Conservation (phyloP, 2,888 invertebrate genomes). For the Cistogaster globosa region DNA sequence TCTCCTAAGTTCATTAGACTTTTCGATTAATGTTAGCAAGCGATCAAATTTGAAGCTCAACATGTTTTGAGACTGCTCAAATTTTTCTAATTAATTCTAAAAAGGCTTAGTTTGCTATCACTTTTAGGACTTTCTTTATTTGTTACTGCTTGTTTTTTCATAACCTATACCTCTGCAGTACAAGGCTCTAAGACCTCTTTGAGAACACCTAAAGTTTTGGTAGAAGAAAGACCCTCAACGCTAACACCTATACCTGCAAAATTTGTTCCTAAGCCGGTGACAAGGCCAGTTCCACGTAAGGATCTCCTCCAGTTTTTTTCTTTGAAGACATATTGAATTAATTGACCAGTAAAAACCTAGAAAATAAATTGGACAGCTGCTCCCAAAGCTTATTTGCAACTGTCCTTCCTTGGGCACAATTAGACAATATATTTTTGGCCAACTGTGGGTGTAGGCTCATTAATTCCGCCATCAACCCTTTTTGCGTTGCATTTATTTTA, state of each 20-base stretch:
- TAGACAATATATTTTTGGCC: too few species aligned
- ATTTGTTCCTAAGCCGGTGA: slow-evolving; percentile 1
- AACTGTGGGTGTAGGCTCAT: not conserved
- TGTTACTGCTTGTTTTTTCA: not conserved
- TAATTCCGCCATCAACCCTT: not conserved
- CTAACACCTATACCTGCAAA: not conserved
- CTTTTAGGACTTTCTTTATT: not conserved
- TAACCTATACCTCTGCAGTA: not conserved
- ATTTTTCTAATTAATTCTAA: slow-evolving; percentile 5
- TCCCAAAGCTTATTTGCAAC: too few species aligned
- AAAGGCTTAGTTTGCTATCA: not conserved
- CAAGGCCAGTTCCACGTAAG: slow-evolving; percentile 1
- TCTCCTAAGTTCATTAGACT: slow-evolving; percentile 8
- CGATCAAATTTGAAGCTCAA: slow-evolving; percentile 2
- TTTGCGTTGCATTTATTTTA: not conserved
- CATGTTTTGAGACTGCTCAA: too few species aligned
- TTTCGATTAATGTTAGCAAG: slow-evolving; percentile 4
- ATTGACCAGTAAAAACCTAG: too few species aligned
- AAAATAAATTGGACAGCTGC: not conserved
- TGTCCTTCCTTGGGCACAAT: too few species aligned
- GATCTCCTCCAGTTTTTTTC: slow-evolving; percentile 14
- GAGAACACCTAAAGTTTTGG: too few species aligned
- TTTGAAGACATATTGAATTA: slow-evolving; percentile 7
- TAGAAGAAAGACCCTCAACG: too few species aligned
- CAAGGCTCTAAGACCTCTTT: not conserved